Base-by-base conservation (phyloP, 2,888 invertebrate genomes). In the Aspidiotus destructor region DNA sequence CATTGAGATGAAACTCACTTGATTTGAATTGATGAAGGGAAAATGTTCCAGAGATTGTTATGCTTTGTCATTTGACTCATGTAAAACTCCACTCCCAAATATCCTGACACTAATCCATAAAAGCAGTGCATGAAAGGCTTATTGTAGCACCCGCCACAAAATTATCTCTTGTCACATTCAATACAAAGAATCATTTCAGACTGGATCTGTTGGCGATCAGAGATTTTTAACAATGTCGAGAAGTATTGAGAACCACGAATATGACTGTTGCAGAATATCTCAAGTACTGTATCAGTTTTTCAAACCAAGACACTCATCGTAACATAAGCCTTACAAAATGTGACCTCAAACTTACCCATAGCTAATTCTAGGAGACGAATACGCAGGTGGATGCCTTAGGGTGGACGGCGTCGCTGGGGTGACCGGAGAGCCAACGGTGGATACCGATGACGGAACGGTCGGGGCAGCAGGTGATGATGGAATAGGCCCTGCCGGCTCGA, bases 401-500 rank as follows among this genome's bases (percentile, higher is more conserved):
- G 73, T 80, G 80, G 72, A 80, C 79, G 75, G 80, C 81, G 77
- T 81, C 81, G 76, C 81, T 80, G 73, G 81, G 48, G 71, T 65
- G 57, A 70, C 69, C 60, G 72, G 72, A 44, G 65, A 65, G n/a
- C 58, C 65, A 17, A 58, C 44, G n/a, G 65, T 7, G 57, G 65
- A 58, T 15, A 65, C 65, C 17, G 60, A 65, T 15, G 65, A 42
- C 42, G 65, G 58, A 16, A 65, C 65, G 40, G 57, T 48, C n/a
- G 65, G 58, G 41, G 68, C 71, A 28, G 69, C 60, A 61, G 69
- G 61, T 73, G 70, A 73, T 78, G 85, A 84, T 78, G 85, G 84
- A 79, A 85, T 85, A 28, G 62, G 41, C 80, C 85, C 84, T 75
- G 85, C 83, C 75, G 92, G 92, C 80, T 92, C 92, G 82, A 92